Base-by-base conservation (phyloP, 2,113 vertebrate genomes). In the Lophochroa leadbeateri region DNA sequence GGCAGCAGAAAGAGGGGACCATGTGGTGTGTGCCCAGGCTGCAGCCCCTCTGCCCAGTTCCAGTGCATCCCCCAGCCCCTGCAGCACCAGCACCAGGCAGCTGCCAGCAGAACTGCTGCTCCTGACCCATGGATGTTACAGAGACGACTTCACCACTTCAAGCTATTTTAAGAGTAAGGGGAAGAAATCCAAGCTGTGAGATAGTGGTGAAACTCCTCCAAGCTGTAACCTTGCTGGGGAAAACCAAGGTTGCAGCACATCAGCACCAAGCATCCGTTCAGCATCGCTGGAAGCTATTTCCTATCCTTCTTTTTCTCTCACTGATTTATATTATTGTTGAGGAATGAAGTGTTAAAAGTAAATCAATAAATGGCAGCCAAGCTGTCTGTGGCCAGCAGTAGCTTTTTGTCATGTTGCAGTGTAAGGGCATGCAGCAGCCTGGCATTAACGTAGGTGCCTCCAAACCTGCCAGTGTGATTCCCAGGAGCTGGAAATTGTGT, bases 381-480 rank as follows among this genome's bases (percentile, higher is more conserved):
- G 78, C 74, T 60, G 31, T 43, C 77, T 10, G 33, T 29, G 46
- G 60, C 78, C 55, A 13, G 83, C 74, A 9, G 46, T 2, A 10
- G 46, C 24, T 58, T 49, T 41, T 15, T 28, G 82, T 64, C 63
- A 7, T 25, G 0, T n/a, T 28, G 78, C 77, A 39, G 52, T 0
- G 52, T 12, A 2, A 33, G 52, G 82, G n/a, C 37, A 6, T 0
- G 24, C 3, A 2, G 75, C 47, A 80, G 60, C 47, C 63, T 23
- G 0, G 1, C 4, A 1, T 31, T 47, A 28, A 19, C 33, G 9
- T 1, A 4, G 0, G 5, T 3, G 24, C 49, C 41, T 16, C 52
- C 64, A 20, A 6, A 33, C 5, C 37, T 6, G 6, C 33, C 2
- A 5, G 52, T 0, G 3, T 5, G 3, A 9, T 47, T 17, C 18